These are phyloP conservation scores for Pissodes strobi DNA, from an alignment of 1,140 invertebrate species.

Conservation along the genomic window DNA sequence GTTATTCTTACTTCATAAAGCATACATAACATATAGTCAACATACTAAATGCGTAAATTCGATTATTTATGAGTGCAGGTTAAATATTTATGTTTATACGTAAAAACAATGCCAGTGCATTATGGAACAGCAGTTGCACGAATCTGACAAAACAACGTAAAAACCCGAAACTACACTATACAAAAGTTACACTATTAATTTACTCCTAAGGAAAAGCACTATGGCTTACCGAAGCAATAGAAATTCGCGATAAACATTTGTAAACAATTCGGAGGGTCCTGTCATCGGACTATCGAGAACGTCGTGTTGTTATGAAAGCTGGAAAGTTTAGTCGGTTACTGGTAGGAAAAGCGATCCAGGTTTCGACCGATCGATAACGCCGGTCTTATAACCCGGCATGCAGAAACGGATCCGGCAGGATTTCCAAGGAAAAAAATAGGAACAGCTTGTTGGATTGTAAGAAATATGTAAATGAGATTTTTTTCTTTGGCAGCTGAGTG, in stretches of 20 bases:
- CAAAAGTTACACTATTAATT: no score
- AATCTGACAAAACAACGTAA: no score
- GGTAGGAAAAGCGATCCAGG: slow-evolving; percentile 10
- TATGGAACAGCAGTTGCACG: no score
- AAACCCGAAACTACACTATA: no score
- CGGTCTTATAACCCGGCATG: background rate
- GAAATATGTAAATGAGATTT: background rate
- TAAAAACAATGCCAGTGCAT: background rate
- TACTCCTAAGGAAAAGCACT: no score
- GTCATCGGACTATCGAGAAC: background rate
- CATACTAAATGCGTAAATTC: no score
- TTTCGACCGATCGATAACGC: slow-evolving; percentile 13
- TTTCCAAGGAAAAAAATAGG: slow-evolving; percentile 1
- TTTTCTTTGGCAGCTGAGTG: background rate
- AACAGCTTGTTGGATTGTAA: slow-evolving; percentile 10
- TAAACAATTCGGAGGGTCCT: slow-evolving; percentile 17
- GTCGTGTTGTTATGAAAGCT: slow-evolving; percentile 16
- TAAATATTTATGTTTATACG: no score
- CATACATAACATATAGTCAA: no score
- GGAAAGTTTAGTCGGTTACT: slow-evolving; percentile 34
- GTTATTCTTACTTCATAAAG: background rate
- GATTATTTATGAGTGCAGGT: no score
- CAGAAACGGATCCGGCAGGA: slow-evolving; percentile 16
- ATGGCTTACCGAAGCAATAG: no score
- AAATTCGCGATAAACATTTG: slow-evolving; percentile 5